Conservation (phyloP, 2,888 invertebrate species). For the Caenorhabditis panamensis region DNA sequence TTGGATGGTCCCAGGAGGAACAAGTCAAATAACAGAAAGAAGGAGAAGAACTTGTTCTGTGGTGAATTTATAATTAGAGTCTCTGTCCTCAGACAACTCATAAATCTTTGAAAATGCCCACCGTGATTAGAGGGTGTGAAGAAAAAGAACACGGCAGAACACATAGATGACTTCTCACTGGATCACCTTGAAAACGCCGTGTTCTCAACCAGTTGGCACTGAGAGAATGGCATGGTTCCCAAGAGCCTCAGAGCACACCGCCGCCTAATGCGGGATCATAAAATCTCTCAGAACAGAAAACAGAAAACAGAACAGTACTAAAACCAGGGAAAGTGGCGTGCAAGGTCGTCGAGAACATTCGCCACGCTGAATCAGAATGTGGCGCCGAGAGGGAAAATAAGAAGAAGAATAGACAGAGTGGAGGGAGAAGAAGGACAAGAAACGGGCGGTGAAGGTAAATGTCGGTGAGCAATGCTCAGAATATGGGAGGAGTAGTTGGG, state of each 20-base stretch:
- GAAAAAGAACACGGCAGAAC: background rate
- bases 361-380: slow-evolving; percentile 9
- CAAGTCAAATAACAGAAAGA: no score
- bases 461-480: slow-evolving; percentile 45
- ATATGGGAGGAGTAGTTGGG: slow-evolving; percentile 4
- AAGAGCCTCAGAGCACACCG: background rate
- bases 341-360: background rate
- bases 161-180: no score
- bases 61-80: no score
- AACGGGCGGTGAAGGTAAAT: slow-evolving; percentile 31
- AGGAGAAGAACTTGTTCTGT: slow-evolving; percentile 8
- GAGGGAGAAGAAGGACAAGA: slow-evolving; percentile 3
- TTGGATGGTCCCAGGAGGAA: background rate
- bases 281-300: background rate
- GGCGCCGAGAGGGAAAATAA: slow-evolving; percentile 17
- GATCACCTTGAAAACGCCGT: background rate
- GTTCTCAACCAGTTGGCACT: background rate
- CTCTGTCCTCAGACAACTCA: background rate
- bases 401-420: slow-evolving; percentile 11
- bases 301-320: background rate
- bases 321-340: background rate
- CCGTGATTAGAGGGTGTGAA: background rate
- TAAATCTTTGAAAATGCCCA: background rate
- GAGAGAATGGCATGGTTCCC: background rate
- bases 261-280: background rate